Conservation (phyloP, 2,888 invertebrate species). For the Peribatodes rhomboidaria region DNA sequence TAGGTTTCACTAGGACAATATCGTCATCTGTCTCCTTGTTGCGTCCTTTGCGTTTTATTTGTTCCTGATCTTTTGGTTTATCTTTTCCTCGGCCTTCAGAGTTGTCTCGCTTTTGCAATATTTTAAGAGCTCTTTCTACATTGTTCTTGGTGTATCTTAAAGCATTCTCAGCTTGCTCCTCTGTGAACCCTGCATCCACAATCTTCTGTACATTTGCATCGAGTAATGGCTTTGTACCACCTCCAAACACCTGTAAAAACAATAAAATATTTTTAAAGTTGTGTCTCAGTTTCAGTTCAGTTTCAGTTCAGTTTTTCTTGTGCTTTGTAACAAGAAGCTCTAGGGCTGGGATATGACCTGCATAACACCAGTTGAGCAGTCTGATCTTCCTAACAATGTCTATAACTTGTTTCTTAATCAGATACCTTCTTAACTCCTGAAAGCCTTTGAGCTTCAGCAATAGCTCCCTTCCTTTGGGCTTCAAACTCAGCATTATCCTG, state of each 20-base stretch:
- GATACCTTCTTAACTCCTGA: slow-evolving; percentile 85
- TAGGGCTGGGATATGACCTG: neutral
- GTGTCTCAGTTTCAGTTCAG: too few relatives aligned
- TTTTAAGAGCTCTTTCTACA: slow-evolving; percentile 90
- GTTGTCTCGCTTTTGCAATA: slow-evolving; percentile 87
- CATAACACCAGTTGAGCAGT: neutral
- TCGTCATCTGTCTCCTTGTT: slow-evolving; percentile 85
- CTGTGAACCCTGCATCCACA: slow-evolving; percentile 92
- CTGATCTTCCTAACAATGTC: neutral
- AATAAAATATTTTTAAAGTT: too few relatives aligned
- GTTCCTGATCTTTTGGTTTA: slow-evolving; percentile 75
- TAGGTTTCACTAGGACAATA: slow-evolving; percentile 89
- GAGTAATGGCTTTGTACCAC: slow-evolving; percentile 88
- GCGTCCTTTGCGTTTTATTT: slow-evolving; percentile 79
- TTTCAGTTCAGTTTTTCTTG: too few relatives aligned
- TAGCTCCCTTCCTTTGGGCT: slow-evolving; percentile 95
- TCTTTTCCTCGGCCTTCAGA: slow-evolving; percentile 79
- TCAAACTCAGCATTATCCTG: slow-evolving; percentile 95
- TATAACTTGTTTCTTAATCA: neutral
- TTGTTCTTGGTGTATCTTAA: slow-evolving; percentile 90
- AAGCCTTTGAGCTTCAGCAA: slow-evolving; percentile 93
- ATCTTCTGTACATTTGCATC: slow-evolving; percentile 93
- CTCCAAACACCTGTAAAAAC: slow-evolving; percentile 85
- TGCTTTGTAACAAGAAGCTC: neutral
- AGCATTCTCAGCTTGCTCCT: slow-evolving; percentile 92